Base-by-base conservation (phyloP, 2,888 invertebrate species). In the Euplagia quadripunctaria region DNA sequence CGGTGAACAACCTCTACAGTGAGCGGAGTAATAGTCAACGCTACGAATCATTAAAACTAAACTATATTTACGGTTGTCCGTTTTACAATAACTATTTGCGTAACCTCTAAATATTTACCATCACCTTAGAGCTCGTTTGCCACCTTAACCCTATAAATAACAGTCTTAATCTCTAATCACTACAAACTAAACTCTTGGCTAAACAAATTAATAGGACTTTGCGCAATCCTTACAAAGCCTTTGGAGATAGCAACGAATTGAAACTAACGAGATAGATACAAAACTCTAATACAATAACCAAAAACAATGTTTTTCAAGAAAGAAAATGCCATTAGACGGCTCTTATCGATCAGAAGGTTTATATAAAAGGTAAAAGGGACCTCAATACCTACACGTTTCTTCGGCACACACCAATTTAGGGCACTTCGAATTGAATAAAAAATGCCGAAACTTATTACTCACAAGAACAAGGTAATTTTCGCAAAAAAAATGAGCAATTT, bases 391-490 rank as follows among this genome's bases (percentile, higher is more conserved):
- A 51, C 66, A 73, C 63, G 51, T 70, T 61, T 43, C 66, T 65
- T 70, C 63, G 42, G 51, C 51, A 70, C 68, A 41, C 51, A 70
- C 70, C 65, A 73, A 73, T 69, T 73, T 70, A 12, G 69, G 68
- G 42, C 68, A 71, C 71, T 74, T 71, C 63, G 55, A 72, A 43
- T 67, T 64, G 61, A 65, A 75, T 70, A 74, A 77, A 73, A 72
- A 75, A 76, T 49, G 72, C 14, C 42, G 49, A 69, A 81, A 78
- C 74, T 78, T 83, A 78, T 81, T 79, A 82, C 83, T 58, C 68
- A 72, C 74, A 73, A 70, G 43, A 71, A 79, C 71, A 72, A 66
- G 42, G 74, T 65, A 73, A 78, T 77, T 74, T 64, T 76, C 43
- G 46, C 64, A 70, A 64, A 76, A 65, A 82, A 83, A 81, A 78